A percentile compares a stretch with the other conserved stretches of the same genome.
Conservation (phyloP, 2,888 invertebrate genomes). For the Artemia sp. region DNA sequence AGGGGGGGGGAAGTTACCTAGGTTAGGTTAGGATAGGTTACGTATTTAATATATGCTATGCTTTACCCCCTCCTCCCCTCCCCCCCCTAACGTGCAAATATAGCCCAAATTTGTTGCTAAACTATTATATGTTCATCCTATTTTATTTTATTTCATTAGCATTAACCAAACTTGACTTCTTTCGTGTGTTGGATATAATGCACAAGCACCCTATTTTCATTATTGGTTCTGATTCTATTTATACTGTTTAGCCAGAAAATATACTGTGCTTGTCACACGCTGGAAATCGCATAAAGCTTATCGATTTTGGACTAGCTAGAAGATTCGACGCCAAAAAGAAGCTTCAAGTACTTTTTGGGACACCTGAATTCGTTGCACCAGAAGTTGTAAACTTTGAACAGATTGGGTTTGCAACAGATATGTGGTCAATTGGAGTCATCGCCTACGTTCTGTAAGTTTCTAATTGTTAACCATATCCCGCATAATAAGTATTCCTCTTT, state of each 20-base stretch:
- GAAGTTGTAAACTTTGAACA: slow-evolving; percentile 97
- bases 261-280: slow-evolving; percentile 85
- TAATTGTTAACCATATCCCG: not conserved
- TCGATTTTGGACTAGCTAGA: slow-evolving; percentile 91
- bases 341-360: slow-evolving; percentile 74
- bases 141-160: too few relatives aligned
- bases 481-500: too few relatives aligned
- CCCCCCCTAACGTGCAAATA: not conserved
- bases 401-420: slow-evolving; percentile 86
- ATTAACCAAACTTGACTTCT: too few relatives aligned
- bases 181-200: not conserved
- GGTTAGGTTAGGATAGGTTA: not conserved
- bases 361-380: slow-evolving; percentile 96
- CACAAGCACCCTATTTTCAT: not conserved
- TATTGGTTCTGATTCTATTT: not conserved
- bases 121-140: too few relatives aligned
- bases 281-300: slow-evolving; percentile 96
- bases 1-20: too few relatives aligned
- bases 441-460: slow-evolving; percentile 88
- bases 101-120: too few relatives aligned
- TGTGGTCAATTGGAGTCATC: slow-evolving; percentile 98
- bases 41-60: not conserved
- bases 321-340: slow-evolving; percentile 81
- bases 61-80: not conserved
- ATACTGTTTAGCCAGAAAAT: slow-evolving; percentile 72